These are phyloP conservation scores for Drosophila melanogaster DNA, from an alignment of 1,140 invertebrate genomes.

Conservation along the genomic window Release_6_plus_ISO1_MT NT_037436.4:9210501-9211000, in stretches of 20 bases:
- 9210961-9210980: not conserved
- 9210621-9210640: constrained; percentile 38
- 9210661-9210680: constrained; percentile 21
- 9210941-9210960: not conserved
- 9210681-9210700: constrained; percentile 27
- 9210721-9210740: constrained; percentile 61
- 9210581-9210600: constrained; percentile 25
- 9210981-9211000: not conserved
- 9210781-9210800: not conserved
- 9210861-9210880: not conserved
- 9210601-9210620: constrained; percentile 20
- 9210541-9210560: constrained; percentile 85
- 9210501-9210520: constrained; percentile 25
- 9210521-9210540: constrained; percentile 59
- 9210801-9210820: no score
- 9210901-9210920: no score
- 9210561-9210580: constrained; percentile 78
- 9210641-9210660: constrained; percentile 43
- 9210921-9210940: not conserved
- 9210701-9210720: constrained; percentile 52
- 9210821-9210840: not conserved
- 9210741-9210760: constrained; percentile 15
- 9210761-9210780: not conserved
- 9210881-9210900: not conserved
- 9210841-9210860: not conserved